Evolutionary conservation across 35 echinoderm and acorn worm genomes (phyloP).

Genomic region (Ptychodera flava): DNA sequence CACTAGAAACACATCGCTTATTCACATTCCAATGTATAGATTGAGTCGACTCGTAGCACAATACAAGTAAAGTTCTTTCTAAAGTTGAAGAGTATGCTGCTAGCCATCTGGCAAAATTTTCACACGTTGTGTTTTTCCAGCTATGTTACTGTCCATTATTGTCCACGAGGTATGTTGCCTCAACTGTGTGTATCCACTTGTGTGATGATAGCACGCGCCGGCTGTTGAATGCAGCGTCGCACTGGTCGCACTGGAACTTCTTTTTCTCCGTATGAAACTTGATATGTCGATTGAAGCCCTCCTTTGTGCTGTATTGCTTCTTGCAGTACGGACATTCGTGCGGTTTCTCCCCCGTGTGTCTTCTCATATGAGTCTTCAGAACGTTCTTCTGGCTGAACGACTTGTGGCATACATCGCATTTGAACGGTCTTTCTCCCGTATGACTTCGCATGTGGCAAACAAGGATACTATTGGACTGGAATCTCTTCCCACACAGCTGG

Average conservation of each 20-base stretch:
- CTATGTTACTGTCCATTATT: too few relatives aligned
- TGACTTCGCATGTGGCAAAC: conserved; percentile 11
- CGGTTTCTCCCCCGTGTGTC: conserved; percentile 24
- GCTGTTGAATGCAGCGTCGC: not conserved
- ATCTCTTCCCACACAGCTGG: not conserved
- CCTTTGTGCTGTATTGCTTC: not conserved
- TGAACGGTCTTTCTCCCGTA: conserved; percentile 20
- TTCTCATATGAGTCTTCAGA: conserved; percentile 12
- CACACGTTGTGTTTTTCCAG: too few relatives aligned
- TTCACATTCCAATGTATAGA: too few relatives aligned
- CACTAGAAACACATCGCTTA: too few relatives aligned
- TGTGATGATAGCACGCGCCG: not conserved
- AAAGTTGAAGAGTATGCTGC: too few relatives aligned
- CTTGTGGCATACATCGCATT: conserved; percentile 19
- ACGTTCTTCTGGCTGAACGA: not conserved
- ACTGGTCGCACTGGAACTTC: conserved; percentile 53
- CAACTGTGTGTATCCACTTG: not conserved
- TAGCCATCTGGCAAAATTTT: too few relatives aligned
- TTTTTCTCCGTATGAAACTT: conserved; percentile 59
- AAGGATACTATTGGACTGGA: not conserved
- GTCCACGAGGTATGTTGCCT: not conserved
- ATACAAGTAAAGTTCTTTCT: too few relatives aligned
- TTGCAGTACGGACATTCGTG: conserved; percentile 8
- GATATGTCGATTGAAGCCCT: conserved; percentile 46
- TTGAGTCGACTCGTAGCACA: too few relatives aligned